These are phyloP conservation scores for Oophaga pumilio DNA, from an alignment of 2,113 vertebrate species.

Conservation along the genomic window DNA sequence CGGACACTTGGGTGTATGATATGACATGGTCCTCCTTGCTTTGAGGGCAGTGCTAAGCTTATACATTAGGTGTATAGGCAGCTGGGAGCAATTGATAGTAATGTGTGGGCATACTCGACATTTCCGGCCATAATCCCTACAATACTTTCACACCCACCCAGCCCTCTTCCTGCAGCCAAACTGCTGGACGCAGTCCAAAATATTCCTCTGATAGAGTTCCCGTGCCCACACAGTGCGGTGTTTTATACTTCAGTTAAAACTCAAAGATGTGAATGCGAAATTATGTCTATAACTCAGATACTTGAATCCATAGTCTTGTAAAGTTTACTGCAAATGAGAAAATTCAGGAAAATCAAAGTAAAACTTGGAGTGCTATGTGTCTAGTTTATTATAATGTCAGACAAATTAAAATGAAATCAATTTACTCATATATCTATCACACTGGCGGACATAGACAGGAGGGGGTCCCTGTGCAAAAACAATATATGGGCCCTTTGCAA, in stretches of 20 bases:
- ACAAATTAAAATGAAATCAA: too few species aligned
- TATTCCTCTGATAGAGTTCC: not conserved
- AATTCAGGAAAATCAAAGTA: too few species aligned
- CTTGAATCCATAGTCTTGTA: not conserved
- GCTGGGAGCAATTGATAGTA: not conserved
- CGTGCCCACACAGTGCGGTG: not conserved
- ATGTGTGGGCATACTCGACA: not conserved
- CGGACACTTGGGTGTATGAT: not conserved
- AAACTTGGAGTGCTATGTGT: too few species aligned
- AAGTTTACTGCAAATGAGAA: not conserved
- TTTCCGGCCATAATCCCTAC: not conserved
- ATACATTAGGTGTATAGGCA: not conserved
- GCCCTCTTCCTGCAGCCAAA: not conserved
- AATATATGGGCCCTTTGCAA: too few species aligned
- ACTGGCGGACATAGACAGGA: too few species aligned
- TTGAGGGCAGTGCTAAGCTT: not conserved
- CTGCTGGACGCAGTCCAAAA: not conserved
- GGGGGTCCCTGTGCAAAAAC: too few species aligned
- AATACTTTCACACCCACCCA: conserved; percentile 16
- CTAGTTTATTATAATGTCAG: too few species aligned
- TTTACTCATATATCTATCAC: too few species aligned
- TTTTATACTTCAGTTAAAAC: not conserved
- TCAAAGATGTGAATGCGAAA: not conserved
- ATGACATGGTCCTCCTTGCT: not conserved
- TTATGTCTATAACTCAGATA: not conserved